Evolutionary conservation across 2,888 invertebrate species (phyloP), one percentile per base, ranked within the genome.

Genomic region (Hirtodrosophila histrioides): DNA sequence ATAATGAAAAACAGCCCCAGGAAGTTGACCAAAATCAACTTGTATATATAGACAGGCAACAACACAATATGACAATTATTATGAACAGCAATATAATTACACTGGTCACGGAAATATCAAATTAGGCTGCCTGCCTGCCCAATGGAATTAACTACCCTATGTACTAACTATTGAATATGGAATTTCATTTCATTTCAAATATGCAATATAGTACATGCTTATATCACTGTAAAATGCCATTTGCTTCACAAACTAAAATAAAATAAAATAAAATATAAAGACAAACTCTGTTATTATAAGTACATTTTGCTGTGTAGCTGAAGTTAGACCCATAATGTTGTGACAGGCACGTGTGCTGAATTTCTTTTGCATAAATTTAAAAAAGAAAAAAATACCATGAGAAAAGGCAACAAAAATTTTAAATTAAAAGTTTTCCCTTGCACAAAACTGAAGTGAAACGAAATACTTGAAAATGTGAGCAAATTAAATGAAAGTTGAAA

Each of bases 51-150:
- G 37, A 39, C 39, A 37, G 17, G 27, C 36, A 17, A 17, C 50
- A 58, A 70, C 51, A 68, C 44, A 66, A 33, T 43, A 44, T 46
- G 41, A 29, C 46, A 63, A 71, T 75, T 57, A 62, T 55, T 57
- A 50, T 65, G 75, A 61, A 44, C 69, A 69, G 53, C 51, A 63
- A 71, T 68, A 76, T 89, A 87, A 89, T 89, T 78, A 71, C 77
- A 65, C 58, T 56, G 56, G 89, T 89, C 89, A 89, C 90, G 90
- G 80, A 88, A 90, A 83, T 75, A 75, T 75, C 85, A 75, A 89
- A 89, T 89, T 80, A 89, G 75, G 61, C 41, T 63, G 64, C 44
- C 51, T 27, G 33, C n/a, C 44, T n/a, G n/a, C n/a, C 46, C 17
- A 17, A 17, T 17, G 17, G 17, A 17, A 17, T 17, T 17, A 17